A percentile compares a stretch with the other conserved stretches of the same genome.
Evolutionary conservation across 2,888 invertebrate genomes (phyloP).

Genomic region (Dastarcus helophoroides): DNA sequence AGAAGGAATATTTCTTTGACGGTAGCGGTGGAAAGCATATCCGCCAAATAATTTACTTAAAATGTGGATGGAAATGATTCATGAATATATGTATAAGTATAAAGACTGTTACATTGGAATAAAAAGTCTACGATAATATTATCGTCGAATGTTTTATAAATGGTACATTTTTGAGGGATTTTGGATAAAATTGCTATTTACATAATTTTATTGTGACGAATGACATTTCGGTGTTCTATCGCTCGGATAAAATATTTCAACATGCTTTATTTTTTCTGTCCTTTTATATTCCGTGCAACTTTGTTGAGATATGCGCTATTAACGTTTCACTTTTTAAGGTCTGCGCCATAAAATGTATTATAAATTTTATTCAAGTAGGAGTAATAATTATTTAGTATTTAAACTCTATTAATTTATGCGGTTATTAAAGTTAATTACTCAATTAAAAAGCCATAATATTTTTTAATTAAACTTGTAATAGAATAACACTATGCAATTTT

Average conservation of each 20-base stretch:
- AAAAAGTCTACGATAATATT: slow-evolving; percentile 29
- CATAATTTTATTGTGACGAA: slow-evolving; percentile 31
- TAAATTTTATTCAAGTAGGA: no score
- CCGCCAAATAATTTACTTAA: slow-evolving; percentile 19
- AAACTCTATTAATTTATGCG: no score
- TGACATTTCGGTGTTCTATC: slow-evolving; percentile 17
- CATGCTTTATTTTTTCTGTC: no score
- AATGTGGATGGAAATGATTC: slow-evolving; percentile 15
- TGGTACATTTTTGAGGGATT: slow-evolving; percentile 30
- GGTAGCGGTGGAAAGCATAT: slow-evolving; percentile 6
- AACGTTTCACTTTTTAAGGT: no score
- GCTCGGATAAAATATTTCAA: slow-evolving; percentile 18
- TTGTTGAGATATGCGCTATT: no score
- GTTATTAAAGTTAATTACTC: no score
- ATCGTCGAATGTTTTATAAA: slow-evolving; percentile 30
- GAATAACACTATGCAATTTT: no score
- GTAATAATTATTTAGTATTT: no score
- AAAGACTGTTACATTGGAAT: slow-evolving; percentile 25
- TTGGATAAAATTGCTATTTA: slow-evolving; percentile 30
- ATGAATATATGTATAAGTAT: slow-evolving; percentile 25
- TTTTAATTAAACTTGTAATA: no score
- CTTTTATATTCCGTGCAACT: no score
- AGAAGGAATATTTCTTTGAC: slow-evolving; percentile 4
- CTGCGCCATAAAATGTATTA: no score
- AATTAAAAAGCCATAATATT: no score